These are phyloP conservation scores for Dendrocincla fuliginosa DNA, from an alignment of 2,797 vertebrate genomes.

Conservation along the genomic window DNA sequence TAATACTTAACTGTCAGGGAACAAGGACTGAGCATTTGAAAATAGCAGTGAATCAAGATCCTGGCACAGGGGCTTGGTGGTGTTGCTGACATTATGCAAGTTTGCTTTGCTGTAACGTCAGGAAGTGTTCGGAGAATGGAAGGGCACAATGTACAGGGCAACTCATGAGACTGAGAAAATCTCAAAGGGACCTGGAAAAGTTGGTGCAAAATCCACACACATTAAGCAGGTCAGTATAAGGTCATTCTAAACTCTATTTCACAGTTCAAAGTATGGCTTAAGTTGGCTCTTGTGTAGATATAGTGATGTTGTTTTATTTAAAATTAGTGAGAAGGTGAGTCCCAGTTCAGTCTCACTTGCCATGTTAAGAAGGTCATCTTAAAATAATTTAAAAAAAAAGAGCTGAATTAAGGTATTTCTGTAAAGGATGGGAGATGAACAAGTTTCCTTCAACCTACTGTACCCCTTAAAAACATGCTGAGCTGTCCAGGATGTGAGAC, in stretches of 20 bases:
- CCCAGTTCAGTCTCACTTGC: background rate
- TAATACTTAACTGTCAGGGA: conserved; percentile 1
- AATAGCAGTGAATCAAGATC: background rate
- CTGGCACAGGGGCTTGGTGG: background rate
- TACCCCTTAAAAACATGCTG: background rate
- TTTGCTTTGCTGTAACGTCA: background rate
- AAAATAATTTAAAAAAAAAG: background rate
- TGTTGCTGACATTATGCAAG: background rate
- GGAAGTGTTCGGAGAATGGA: background rate
- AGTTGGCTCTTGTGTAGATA: background rate
- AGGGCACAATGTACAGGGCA: background rate
- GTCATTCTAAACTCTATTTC: background rate
- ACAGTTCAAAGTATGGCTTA: background rate
- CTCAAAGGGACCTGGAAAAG: background rate
- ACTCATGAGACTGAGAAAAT: background rate
- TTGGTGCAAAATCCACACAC: background rate
- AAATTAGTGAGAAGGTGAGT: background rate
- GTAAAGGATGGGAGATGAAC: background rate
- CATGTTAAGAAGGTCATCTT: background rate
- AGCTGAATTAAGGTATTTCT: background rate
- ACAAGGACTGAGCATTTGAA: background rate
- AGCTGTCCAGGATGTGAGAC: background rate
- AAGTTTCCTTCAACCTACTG: background rate
- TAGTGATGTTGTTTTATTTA: background rate
- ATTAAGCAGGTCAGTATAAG: background rate